These are phyloP conservation scores for Drosophila ustulata DNA, from an alignment of 2,888 invertebrate species.

Conservation along the genomic window DNA sequence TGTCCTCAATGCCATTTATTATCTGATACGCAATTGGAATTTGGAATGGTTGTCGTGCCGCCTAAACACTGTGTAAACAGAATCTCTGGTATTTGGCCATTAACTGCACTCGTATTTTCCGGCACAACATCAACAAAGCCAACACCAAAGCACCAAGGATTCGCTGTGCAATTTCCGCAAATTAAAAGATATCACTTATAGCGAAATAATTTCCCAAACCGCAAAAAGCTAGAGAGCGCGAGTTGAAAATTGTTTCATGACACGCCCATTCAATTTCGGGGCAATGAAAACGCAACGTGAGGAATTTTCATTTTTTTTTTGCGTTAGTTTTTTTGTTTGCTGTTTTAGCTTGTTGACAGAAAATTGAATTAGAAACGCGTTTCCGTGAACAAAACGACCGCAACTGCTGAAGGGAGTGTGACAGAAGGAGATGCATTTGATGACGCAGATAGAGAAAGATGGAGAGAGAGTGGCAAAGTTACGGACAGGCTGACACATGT, in stretches of 20 bases:
- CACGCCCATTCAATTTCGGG: slow-evolving; percentile 50
- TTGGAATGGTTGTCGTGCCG: slow-evolving; percentile 14
- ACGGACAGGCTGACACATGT: slow-evolving; percentile 23
- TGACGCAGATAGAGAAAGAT: neutral
- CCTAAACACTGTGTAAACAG: slow-evolving; percentile 26
- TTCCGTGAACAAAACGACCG: slow-evolving; percentile 57
- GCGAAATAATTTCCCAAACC: slow-evolving; percentile 61
- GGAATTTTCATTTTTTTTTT: slow-evolving; percentile 22
- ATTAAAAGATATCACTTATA: slow-evolving; percentile 77
- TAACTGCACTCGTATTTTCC: slow-evolving; percentile 14
- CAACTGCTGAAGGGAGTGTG: slow-evolving; percentile 19
- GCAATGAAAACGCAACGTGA: slow-evolving; percentile 39
- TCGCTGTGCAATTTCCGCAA: slow-evolving; percentile 56
- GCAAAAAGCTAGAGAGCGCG: slow-evolving; percentile 45
- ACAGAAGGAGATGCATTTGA: neutral
- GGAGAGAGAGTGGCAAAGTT: neutral
- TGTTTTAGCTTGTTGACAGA: slow-evolving; percentile 59
- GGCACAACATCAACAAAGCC: slow-evolving; percentile 28
- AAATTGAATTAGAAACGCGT: slow-evolving; percentile 78
- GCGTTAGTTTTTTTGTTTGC: slow-evolving; percentile 7
- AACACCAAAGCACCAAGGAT: slow-evolving; percentile 29
- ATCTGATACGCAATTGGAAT: slow-evolving; percentile 36
- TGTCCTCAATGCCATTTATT: slow-evolving; percentile 37
- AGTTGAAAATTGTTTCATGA: slow-evolving; percentile 32
- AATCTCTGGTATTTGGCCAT: slow-evolving; percentile 26